Evolutionary conservation across 2,888 invertebrate genomes (phyloP), one percentile per base, ranked within the genome.

Genomic region (Plebejus melissa): DNA sequence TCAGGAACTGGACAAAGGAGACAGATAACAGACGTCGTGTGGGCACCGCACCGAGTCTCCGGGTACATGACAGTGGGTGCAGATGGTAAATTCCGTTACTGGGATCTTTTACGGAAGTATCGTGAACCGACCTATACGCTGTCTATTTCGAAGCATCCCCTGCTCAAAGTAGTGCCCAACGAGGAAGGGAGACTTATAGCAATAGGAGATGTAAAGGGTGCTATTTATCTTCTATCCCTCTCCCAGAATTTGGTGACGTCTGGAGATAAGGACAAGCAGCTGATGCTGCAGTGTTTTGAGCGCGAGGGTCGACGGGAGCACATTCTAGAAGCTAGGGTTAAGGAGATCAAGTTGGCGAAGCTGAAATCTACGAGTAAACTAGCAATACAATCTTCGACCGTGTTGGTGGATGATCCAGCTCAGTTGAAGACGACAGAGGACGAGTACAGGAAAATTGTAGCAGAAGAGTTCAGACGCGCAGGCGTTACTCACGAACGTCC

Each of bases 231-330:
- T 65, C 87, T 97, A 81, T 94, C 96, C 9, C 76, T 89, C 38
- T 96, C 96, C 0, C 95, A 96, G 74, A 95, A 94, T 78, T 94
- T 97, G 83, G 94, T 94, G 16, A 86, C 89, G 70, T 94, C 96
- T 78, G 94, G 95, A 36, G 95, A 95, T 79, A 95, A 95, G 81
- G 97, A 97, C 83, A 97, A 96, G 82, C 92, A 94, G 16, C 83
- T 96, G 2, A 92, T 97, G 81, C 80, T 85, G 5, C 84, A 97
- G 96, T 95, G 96, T 93, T 95, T 97, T 84, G 98, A 98, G 79
- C 94, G 98, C 74, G 98, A 98, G 90, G 96, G 96, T 75, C 95
- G 96, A 74, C 94, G 98, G 75, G 98, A 98, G 85, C 97, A 97
- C 88, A 98, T 98, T 78, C 92, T 98, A 78, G 98, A 98, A 86